These are phyloP conservation scores for Sciurus vulgaris DNA, from an alignment of 2,797 vertebrate species.

Conservation along the genomic window DNA sequence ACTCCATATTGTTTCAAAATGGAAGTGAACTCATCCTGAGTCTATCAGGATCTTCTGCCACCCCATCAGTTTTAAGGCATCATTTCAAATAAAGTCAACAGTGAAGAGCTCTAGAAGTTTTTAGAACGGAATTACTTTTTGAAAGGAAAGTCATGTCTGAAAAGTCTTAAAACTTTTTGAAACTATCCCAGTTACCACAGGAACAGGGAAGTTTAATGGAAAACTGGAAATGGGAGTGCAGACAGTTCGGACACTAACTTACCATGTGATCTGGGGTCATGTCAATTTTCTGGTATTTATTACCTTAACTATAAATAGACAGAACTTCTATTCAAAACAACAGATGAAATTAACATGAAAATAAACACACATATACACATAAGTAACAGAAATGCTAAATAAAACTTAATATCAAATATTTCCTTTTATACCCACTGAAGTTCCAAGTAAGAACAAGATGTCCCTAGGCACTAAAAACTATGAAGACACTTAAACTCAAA, in stretches of 20 bases:
- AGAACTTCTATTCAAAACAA: neutral
- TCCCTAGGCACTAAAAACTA: neutral
- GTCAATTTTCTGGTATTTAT: neutral
- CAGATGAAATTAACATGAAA: neutral
- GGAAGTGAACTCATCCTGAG: neutral
- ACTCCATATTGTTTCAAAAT: conserved; percentile 9
- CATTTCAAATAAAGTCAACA: conserved; percentile 2
- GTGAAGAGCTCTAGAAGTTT: neutral
- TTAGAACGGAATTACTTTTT: neutral
- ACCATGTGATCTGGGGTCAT: neutral
- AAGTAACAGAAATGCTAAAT: neutral
- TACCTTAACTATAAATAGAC: conserved; percentile 28
- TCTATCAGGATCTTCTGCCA: neutral
- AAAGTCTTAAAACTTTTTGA: neutral
- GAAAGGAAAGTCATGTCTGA: neutral
- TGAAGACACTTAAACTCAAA: neutral
- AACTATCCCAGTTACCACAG: neutral
- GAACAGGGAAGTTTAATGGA: neutral
- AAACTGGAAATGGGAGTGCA: neutral
- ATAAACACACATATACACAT: neutral
- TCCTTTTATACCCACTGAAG: neutral
- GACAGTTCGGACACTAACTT: neutral
- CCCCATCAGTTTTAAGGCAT: neutral
- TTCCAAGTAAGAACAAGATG: conserved; percentile 19
- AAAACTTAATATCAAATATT: neutral